Evolutionary conservation across 1,140 invertebrate genomes (phyloP), one percentile per base, ranked within the genome.

Genomic region (Nixonia krombeini): DNA sequence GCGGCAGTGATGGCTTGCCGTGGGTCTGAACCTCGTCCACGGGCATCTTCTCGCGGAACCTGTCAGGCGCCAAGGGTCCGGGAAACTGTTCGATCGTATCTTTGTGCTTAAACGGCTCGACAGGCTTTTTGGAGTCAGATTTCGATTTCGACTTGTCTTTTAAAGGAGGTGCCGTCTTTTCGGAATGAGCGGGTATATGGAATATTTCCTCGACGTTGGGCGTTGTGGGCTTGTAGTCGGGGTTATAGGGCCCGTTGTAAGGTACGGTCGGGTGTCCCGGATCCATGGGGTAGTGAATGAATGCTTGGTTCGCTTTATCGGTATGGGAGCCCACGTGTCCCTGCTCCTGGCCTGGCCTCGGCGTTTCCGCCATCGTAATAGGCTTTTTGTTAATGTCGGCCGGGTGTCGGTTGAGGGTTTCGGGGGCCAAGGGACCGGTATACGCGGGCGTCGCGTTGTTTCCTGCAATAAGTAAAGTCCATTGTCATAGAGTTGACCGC

Each of bases 231-330:
- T 78, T 80, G 61, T 79, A 86, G 37, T 84, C 76, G 4, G 85
- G 85, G 76, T 72, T 85, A 50, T 83, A 85, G 8, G 86, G 85
- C 16, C 85, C 85, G 33, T 79, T 79, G 50, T 86, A 86, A 0
- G 78, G 74, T 25, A 77, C 21, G 1, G 74, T 83, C 0, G 81
- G 81, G 51, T 82, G 78, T 29, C 80, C 81, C 23, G 81, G 80
- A 44, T 84, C 80, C 80, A 83, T 83, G 3, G 83, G 81, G 57
- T 83, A 81, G 29, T 85, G 82, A n/a, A 78, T 38, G 0, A 70
- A 17, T 45, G 68, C 74, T 67, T 33, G 4, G 41, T 52, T 13
- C 45, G 33, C 8, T 44, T 56, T 51, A 26, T 63, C 41, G 5
- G 33, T 35, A 46, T 62, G 26, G 1, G 55, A 16, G 33, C 17